A percentile compares a stretch with the other conserved stretches of the same genome.
phyloP scores from a whole-genome alignment of 2,113 vertebrate species.

The Campylomormyrus numenius region DNA sequence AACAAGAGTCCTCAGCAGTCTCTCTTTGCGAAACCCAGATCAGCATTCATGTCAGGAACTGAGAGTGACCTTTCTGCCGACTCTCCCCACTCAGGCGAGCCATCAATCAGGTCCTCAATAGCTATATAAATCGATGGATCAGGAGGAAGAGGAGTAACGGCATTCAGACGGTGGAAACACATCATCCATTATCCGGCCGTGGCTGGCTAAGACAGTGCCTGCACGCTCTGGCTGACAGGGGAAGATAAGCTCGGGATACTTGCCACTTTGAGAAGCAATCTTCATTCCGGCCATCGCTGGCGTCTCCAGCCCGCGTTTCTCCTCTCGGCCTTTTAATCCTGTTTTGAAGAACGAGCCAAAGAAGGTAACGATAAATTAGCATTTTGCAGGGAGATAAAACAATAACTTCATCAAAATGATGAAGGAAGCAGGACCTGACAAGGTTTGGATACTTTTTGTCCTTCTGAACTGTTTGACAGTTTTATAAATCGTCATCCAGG shows the following conservation, averaged over 20 bases:
- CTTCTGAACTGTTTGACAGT: background rate
- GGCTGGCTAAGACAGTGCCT: background rate
- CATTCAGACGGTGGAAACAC: slow-evolving; percentile 4
- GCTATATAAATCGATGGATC: slow-evolving; percentile 12
- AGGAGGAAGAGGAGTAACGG: background rate
- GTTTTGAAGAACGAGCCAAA: slow-evolving; percentile 21
- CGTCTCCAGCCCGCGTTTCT: slow-evolving; percentile 21
- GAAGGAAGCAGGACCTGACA: background rate
- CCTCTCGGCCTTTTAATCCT: slow-evolving; percentile 41
- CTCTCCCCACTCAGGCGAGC: background rate
- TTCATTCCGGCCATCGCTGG: slow-evolving; percentile 59
- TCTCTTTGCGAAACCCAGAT: background rate
- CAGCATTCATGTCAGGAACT: background rate
- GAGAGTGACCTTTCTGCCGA: background rate
- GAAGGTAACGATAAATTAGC: background rate
- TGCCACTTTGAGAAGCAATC: slow-evolving; percentile 64
- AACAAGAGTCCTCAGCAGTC: background rate
- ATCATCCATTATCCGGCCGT: background rate
- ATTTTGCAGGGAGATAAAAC: background rate
- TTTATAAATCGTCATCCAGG: background rate
- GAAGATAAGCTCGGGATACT: slow-evolving; percentile 41
- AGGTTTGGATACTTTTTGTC: background rate
- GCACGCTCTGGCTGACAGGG: background rate
- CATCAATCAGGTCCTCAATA: slow-evolving; percentile 12
- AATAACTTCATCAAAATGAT: background rate